phyloP scores from a whole-genome alignment of 2,888 invertebrate species.

The Sminthurides aquaticus region DNA sequence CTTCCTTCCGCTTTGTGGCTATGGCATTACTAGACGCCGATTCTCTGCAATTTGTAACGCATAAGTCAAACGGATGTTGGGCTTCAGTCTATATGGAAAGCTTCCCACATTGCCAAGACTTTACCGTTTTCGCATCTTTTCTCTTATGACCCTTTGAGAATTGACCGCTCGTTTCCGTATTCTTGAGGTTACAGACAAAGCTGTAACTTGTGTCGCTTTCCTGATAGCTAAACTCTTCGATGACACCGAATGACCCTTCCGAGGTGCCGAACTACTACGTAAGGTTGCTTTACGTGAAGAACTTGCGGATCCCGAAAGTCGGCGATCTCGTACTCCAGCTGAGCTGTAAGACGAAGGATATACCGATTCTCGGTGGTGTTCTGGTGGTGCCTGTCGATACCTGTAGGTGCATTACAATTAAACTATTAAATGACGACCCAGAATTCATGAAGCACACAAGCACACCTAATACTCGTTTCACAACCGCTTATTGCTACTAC shows the following conservation, averaged over 20 bases:
- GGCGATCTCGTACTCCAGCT: background rate
- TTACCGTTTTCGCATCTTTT: background rate
- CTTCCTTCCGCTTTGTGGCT: too few species aligned
- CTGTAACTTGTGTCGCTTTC: slow-evolving; percentile 30
- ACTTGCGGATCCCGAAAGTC: background rate
- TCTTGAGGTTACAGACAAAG: slow-evolving; percentile 26
- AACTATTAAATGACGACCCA: too few species aligned
- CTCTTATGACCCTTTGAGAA: background rate
- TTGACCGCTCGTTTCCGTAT: slow-evolving; percentile 26
- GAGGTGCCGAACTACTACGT: background rate
- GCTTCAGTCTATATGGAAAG: background rate
- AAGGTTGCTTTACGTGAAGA: background rate
- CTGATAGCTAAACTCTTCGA: slow-evolving; percentile 22
- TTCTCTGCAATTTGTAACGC: too few species aligned
- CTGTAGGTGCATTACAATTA: too few species aligned
- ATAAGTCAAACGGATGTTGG: too few species aligned
- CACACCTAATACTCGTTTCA: too few species aligned
- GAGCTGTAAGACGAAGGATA: slow-evolving; percentile 6
- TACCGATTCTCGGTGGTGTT: slow-evolving; percentile 30
- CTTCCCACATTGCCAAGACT: background rate
- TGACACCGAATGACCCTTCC: background rate
- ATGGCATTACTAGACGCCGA: too few species aligned
- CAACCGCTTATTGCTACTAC: too few species aligned
- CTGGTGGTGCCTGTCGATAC: slow-evolving; percentile 43
- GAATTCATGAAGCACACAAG: too few species aligned